Evolutionary conservation across 2,113 vertebrate genomes (phyloP), one percentile per base, ranked within the genome.

Genomic region (Rhynchomys soricoides): DNA sequence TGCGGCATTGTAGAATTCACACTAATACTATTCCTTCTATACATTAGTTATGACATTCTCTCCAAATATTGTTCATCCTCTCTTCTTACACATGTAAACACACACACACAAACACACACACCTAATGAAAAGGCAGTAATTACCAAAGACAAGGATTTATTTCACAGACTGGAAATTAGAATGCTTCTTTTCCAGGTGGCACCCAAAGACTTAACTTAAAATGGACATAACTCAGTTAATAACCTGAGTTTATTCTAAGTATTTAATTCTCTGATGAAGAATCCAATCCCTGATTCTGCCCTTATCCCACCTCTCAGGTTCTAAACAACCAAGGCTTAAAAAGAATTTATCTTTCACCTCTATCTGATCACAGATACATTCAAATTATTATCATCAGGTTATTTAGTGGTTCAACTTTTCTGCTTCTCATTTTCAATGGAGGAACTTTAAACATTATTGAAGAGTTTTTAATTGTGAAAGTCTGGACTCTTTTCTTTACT

Each of bases 11-110:
- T 55, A 96, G 71, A 91, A 87, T 95, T 77, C 81, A 74, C 74
- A 88, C 57, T 93, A 97, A 96, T 40, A 97, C 96, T 75, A 89
- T 89, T 94, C 96, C 96, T 45, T 90, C 88, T 78, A 96, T 96
- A 59, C 68, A 21, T 96, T 96, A 95, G 16, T 93, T 85, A n/a
- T 97, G 82, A 86, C n/a, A 81, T 85, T 95, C 96, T 96, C 34
- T 91, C 64, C 91, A 40, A 11, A 6, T 77, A 50, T 96, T 94
- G 22, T 43, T 43, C 92, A 3, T 43, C 50, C 4, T 87, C 62
- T 71, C 34, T 43, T 4, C 43, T 13, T 64, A 16, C 22, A 9
- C 7, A 50, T 5, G 29, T 7, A 73, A 57, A 89, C 45, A 94
- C 29, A 43, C 48, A 68, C 66, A n/a, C n/a, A n/a, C n/a, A n/a